These are phyloP conservation scores for Microctonus aethiopoides DNA, from an alignment of 2,888 invertebrate genomes.

Conservation along the genomic window DNA sequence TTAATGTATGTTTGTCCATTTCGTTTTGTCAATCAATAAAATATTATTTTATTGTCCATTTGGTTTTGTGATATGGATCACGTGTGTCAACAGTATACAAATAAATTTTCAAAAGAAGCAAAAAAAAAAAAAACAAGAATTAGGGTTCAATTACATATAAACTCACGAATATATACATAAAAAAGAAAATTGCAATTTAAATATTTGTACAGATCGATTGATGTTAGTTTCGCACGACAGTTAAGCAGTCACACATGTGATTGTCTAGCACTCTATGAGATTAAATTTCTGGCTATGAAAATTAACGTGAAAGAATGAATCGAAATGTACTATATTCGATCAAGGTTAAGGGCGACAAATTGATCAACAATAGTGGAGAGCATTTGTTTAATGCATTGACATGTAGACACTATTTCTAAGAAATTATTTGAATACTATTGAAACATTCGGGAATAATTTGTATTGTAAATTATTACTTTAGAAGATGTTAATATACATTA, in stretches of 20 bases:
- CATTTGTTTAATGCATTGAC: no score
- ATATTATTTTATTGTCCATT: constrained; percentile 1
- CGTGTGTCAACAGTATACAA: neutral
- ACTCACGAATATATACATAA: neutral
- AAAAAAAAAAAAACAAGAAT: neutral
- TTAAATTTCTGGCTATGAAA: neutral
- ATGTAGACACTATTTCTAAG: no score
- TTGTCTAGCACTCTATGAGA: neutral
- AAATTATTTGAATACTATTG: no score
- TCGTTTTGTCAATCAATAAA: constrained; percentile 2
- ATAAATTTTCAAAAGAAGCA: neutral
- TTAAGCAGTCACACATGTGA: neutral
- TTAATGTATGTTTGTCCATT: neutral
- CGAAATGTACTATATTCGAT: no score
- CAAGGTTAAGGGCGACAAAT: no score
- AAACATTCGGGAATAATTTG: neutral
- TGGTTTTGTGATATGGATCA: neutral
- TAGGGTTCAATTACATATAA: neutral
- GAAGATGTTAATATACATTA: no score
- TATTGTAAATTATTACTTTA: neutral
- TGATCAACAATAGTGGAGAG: no score
- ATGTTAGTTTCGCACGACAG: neutral
- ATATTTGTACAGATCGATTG: constrained; percentile 2
- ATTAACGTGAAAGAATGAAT: neutral
- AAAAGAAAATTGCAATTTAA: neutral